Percentiles rank a stretch among this genome's conserved stretches.
phyloP scores from a whole-genome alignment of 2,797 vertebrate species.

The Cercopithecus mitis region DNA sequence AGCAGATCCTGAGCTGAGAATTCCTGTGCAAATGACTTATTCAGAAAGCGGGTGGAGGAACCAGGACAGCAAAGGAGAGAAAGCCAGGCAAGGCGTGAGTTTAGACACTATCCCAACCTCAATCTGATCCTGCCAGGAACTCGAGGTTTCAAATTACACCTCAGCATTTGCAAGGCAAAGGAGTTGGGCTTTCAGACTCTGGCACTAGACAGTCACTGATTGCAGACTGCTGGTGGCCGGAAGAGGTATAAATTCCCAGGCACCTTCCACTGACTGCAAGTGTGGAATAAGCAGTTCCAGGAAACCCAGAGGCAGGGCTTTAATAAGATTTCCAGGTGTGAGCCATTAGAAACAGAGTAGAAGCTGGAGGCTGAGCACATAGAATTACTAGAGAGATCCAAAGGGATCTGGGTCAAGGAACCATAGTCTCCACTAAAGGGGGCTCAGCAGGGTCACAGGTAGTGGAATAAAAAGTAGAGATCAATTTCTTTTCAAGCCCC shows the following conservation, averaged over 20 bases:
- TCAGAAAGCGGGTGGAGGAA: background rate
- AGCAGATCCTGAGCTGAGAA: background rate
- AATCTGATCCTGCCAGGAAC: background rate
- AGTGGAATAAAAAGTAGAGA: background rate
- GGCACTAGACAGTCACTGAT: background rate
- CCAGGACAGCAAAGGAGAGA: background rate
- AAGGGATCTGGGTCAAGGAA: background rate
- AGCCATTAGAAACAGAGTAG: background rate
- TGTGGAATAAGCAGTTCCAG: background rate
- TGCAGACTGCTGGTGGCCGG: background rate
- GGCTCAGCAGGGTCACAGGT: background rate
- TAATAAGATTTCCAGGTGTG: background rate
- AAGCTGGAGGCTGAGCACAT: background rate
- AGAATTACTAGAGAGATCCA: background rate
- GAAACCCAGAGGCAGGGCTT: background rate
- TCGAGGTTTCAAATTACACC: background rate
- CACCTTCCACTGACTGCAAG: background rate
- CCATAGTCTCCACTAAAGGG: background rate
- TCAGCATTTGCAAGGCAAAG: background rate
- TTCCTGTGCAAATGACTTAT: background rate
- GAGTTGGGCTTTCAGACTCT: background rate
- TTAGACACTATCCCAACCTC: background rate
- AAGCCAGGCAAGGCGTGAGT: background rate
- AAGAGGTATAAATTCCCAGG: background rate
- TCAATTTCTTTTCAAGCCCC: background rate